A percentile compares a stretch with the other conserved stretches of the same genome.
Conservation (phyloP, 2,113 vertebrate species). For the Hippocampus guttulatus region DNA sequence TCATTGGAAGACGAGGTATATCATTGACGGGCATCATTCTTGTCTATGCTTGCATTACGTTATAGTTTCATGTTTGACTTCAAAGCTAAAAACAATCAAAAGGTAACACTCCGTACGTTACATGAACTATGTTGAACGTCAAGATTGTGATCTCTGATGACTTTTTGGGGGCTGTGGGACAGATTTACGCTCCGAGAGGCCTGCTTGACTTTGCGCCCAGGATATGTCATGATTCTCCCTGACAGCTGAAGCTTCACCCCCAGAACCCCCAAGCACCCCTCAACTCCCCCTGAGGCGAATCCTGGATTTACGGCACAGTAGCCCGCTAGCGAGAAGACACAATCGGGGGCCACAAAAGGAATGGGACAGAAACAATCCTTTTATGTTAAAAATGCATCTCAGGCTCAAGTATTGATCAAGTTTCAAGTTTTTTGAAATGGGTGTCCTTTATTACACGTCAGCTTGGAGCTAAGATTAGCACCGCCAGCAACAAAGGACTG, state of each 20-base stretch:
- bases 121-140: not conserved
- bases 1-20: not conserved
- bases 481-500: not conserved
- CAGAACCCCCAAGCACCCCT: not conserved
- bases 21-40: not conserved
- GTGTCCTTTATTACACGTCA: not conserved
- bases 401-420: not conserved
- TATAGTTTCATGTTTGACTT: not conserved
- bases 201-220: constrained; percentile 72
- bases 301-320: constrained; percentile 79
- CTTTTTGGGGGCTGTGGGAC: constrained; percentile 3
- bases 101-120: not conserved
- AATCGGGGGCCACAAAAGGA: constrained; percentile 24
- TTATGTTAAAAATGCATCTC: constrained; percentile 16
- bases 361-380: not conserved
- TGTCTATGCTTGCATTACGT: not conserved
- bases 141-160: not conserved
- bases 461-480: not conserved
- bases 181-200: constrained; percentile 44
- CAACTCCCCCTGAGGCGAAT: constrained; percentile 70
- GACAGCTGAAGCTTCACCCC: constrained; percentile 88
- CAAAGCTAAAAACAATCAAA: not conserved
- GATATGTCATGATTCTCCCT: constrained; percentile 77
- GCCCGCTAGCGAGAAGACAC: constrained; percentile 64
- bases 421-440: not conserved